Base-by-base conservation (phyloP, 2,888 invertebrate species). In the Heteropelma amictum region DNA sequence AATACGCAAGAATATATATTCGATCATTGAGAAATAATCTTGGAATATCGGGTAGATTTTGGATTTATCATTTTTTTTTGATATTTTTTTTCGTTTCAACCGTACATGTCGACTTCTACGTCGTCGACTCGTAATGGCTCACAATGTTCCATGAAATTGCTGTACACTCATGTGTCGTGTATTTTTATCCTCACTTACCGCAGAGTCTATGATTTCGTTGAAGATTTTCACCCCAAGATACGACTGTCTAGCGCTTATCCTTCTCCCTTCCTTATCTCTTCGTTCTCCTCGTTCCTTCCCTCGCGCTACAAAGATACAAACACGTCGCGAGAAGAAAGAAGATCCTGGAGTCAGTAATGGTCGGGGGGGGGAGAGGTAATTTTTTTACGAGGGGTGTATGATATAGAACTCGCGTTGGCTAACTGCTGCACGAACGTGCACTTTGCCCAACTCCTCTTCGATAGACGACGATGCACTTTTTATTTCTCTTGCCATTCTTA, bases 391-490 rank as follows among this genome's bases (percentile, higher is more conserved):
- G 35, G 33, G 60, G 49, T 17, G 10, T 38, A 21, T n/a, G n/a
- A n/a, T n/a, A 28, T 47, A 53, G 67, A 71, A 70, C 72, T 70
- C 56, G 35, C 33, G 65, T 67, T n/a, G 56, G 75, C 71, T 67
- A 75, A 75, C 75, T 67, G 75, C 71, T 63, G 71, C 67, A 71
- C 71, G 75, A 75, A 71, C 71, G 61, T 75, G 75, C 71, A 71
- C 71, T 75, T 75, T 75, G 75, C 75, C 75, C 75, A 67, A 65
- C 75, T 75, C 70, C 56, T 54, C 67, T 67, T 63, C 75, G 75
- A 70, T 61, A 54, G 70, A 61, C 70, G 70, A 75, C 75, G 70
- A 71, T 49, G 75, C 47, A 30, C 38, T 60, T 30, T 30, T 64
- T 58, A 42, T 47, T 45, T 26, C 30, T 21, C 23, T 26, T 45